Conservation (phyloP, 2,888 invertebrate genomes). For the Clistopyga incitator region DNA sequence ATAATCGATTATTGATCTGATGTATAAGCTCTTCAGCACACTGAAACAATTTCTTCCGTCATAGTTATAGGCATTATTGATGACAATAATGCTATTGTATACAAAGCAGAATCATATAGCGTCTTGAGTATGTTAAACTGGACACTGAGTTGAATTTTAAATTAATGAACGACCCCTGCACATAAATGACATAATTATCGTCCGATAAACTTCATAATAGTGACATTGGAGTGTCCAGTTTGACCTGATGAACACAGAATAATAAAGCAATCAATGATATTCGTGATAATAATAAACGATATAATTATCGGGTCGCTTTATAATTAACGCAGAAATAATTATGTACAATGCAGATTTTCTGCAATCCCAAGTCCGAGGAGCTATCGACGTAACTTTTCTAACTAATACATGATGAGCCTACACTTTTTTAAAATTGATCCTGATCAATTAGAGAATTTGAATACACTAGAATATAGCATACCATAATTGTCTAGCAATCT, state of each 20-base stretch:
- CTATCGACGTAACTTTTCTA: background rate
- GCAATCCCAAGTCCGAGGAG: constrained; percentile 9
- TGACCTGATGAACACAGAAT: too few species aligned
- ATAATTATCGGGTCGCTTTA: constrained; percentile 18
- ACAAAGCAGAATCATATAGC: background rate
- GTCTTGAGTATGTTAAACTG: too few species aligned
- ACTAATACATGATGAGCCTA: background rate
- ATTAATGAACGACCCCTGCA: too few species aligned
- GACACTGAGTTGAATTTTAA: too few species aligned
- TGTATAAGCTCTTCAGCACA: background rate
- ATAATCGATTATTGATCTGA: background rate
- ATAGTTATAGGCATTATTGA: background rate
- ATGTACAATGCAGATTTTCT: background rate
- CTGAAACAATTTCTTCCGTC: background rate
- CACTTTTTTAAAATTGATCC: background rate
- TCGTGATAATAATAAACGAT: background rate
- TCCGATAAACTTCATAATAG: too few species aligned
- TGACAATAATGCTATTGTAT: background rate
- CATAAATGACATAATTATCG: too few species aligned
- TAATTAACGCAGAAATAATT: background rate
- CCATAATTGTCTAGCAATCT: background rate
- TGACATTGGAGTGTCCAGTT: too few species aligned
- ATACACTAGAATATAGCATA: background rate
- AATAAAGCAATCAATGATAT: background rate
- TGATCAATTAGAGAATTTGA: constrained; percentile 7